Evolutionary conservation across 2,888 invertebrate genomes (phyloP), one percentile per base, ranked within the genome.

Genomic region (Sarcophaga rosellei): DNA sequence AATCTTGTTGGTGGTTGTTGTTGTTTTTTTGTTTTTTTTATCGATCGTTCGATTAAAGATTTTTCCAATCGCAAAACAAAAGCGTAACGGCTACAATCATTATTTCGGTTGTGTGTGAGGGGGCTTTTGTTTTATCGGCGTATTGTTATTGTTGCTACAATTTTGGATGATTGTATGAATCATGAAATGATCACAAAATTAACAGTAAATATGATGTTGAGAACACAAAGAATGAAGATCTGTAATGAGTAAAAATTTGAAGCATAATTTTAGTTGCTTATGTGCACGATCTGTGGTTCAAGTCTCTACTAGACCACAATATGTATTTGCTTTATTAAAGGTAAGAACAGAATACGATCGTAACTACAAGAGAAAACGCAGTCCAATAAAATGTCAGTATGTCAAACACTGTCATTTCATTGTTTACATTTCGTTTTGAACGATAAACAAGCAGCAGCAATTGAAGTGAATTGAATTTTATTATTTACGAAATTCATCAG

Each of bases 61-160:
- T 86, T 86, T 86, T 78, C 84, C 78, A 81, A 84, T 84, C 78
- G 68, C 65, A 15, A 53, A 81, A 77, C 80, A 83, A 86, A 80
- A 86, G 80, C 53, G 77, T 84, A 79, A 65, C 79, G 53, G 17
- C 61, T 61, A 74, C 73, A 66, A 66, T 21, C 78, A 78, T 75
- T 70, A 84, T 35, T 35, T 35, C 35, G 35, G 35, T 35, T 35
- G 35, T 35, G 35, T 35, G 35, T 62, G 62, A 75, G 77, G 83
- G 65, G 79, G 59, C 53, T 70, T 74, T 86, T 72, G 81, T 78
- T 78, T 53, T 5, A 17, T 15, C 17, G 12, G 1, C 53, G 61
- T 63, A 17, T 65, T 44, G 53, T 25, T 44, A 4, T 23, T 68
- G 68, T 45, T 45, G 21, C 5, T 53, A 59, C 53, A 57, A 3